A percentile compares a stretch with the other conserved stretches of the same genome.
These are phyloP conservation scores for Mormyrops boulengeri DNA, from an alignment of 2,797 vertebrate genomes.

Conservation along the genomic window DNA sequence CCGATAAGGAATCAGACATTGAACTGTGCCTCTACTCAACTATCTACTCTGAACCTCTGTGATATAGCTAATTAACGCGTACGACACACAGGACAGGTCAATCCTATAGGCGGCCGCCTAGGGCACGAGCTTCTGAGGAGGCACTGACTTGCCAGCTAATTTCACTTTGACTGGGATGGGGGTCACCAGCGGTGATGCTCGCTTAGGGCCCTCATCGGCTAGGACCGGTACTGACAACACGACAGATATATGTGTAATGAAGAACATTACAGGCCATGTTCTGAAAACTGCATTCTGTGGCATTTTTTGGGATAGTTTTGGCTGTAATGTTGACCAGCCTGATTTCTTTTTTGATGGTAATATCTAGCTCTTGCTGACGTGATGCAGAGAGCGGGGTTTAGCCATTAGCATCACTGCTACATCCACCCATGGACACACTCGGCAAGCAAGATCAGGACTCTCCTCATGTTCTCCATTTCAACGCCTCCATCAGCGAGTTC, in stretches of 20 bases:
- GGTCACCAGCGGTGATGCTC: not conserved
- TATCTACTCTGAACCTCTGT: not conserved
- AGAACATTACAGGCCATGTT: not conserved
- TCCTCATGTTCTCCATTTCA: not conserved
- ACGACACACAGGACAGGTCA: not conserved
- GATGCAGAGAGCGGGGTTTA: not conserved
- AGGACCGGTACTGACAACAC: not conserved
- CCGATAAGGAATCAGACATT: not conserved
- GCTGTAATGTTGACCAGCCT: not conserved
- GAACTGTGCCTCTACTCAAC: not conserved
- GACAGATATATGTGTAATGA: not conserved
- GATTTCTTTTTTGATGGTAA: not conserved
- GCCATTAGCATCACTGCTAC: not conserved
- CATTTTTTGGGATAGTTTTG: not conserved
- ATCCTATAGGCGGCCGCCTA: not conserved
- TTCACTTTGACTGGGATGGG: not conserved
- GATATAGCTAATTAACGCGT: not conserved
- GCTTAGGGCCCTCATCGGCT: not conserved
- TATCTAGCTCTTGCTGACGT: not conserved
- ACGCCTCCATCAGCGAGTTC: not conserved
- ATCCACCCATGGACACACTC: not conserved
- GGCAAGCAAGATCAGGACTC: not conserved
- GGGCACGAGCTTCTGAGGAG: not conserved
- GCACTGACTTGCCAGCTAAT: not conserved
- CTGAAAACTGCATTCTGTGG: not conserved